These are phyloP conservation scores for Chloroclysta siterata DNA, from an alignment of 2,888 invertebrate genomes.

Conservation along the genomic window DNA sequence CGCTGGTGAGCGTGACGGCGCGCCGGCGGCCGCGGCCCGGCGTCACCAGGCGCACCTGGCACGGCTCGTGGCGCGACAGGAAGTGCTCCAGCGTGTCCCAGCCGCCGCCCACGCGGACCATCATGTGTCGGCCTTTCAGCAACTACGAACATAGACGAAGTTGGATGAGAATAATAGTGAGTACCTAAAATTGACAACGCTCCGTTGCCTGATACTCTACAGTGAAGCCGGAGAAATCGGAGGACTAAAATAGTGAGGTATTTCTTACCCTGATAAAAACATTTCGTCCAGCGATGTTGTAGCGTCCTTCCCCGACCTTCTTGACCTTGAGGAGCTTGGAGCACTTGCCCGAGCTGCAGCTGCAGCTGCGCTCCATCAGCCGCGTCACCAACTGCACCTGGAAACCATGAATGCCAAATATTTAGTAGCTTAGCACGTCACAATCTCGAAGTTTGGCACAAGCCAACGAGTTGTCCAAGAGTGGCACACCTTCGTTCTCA, in stretches of 20 bases:
- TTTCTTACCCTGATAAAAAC: conserved; percentile 93
- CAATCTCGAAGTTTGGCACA: no score
- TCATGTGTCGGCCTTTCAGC: conserved; percentile 96
- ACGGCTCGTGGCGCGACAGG: conserved; percentile 94
- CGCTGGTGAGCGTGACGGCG: conserved; percentile 43
- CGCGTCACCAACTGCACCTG: conserved; percentile 89
- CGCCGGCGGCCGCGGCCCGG: conserved; percentile 65
- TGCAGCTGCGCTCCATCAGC: conserved; percentile 90
- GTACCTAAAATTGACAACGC: not conserved
- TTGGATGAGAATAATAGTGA: not conserved
- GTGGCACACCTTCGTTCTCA: no score
- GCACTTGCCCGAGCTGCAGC: conserved; percentile 89
- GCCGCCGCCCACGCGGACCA: conserved; percentile 97
- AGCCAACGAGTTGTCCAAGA: no score
- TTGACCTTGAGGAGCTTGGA: conserved; percentile 90
- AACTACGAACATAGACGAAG: conserved; percentile 83
- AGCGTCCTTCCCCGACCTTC: conserved; percentile 94
- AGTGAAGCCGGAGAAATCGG: no score
- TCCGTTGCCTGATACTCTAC: not conserved
- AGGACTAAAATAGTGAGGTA: not conserved
- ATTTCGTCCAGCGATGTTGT: conserved; percentile 93
- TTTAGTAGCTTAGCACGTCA: not conserved
- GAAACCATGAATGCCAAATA: conserved; percentile 3
- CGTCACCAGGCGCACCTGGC: conserved; percentile 88
- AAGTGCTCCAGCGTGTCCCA: conserved; percentile 98